Percentiles rank a stretch among this genome's conserved stretches.
phyloP scores from a whole-genome alignment of 2,888 invertebrate genomes.

The Tetanocera ferruginea region DNA sequence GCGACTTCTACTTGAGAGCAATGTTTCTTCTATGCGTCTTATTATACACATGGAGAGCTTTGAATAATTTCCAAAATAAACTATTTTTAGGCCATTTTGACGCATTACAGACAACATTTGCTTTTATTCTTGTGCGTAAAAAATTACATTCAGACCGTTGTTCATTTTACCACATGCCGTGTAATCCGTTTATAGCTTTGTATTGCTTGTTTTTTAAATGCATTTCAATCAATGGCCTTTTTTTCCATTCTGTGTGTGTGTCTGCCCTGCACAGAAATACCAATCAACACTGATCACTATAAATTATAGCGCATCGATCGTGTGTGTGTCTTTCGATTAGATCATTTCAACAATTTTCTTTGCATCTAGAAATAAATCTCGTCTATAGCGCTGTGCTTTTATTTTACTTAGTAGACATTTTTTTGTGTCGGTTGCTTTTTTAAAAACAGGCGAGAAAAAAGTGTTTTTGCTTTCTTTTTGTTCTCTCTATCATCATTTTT shows the following conservation, averaged over 20 bases:
- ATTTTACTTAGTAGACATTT: background rate
- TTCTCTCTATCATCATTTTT: too few relatives aligned
- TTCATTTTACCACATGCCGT: slow-evolving; percentile 5
- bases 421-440: background rate
- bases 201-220: background rate
- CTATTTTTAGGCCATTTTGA: too few relatives aligned
- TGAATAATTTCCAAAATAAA: too few relatives aligned
- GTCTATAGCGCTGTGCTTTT: background rate
- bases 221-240: background rate
- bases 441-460: too few relatives aligned
- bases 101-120: background rate
- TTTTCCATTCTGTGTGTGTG: background rate
- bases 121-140: background rate
- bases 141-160: background rate
- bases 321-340: slow-evolving; percentile 13
- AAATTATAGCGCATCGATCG: background rate
- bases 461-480: too few relatives aligned
- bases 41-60: too few relatives aligned
- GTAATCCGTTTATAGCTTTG: background rate
- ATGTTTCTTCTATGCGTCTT: too few relatives aligned
- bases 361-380: slow-evolving; percentile 18
- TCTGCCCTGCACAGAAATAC: background rate
- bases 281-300: background rate
- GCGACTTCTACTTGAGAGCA: background rate
- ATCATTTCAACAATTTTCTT: slow-evolving; percentile 15